Conservation (phyloP, 2,113 vertebrate genomes). For the Cryptotis parvus region DNA sequence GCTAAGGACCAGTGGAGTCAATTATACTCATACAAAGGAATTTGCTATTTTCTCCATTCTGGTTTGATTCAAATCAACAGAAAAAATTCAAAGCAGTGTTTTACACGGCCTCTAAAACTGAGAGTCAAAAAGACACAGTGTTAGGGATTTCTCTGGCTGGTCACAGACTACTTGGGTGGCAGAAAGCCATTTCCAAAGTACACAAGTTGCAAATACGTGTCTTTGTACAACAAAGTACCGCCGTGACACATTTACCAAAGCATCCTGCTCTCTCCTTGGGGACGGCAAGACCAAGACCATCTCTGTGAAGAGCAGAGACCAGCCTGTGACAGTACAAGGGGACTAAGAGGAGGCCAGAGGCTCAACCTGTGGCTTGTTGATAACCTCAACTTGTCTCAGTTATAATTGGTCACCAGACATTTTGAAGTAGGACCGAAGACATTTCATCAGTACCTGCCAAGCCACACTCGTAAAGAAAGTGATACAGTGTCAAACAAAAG, state of each 20-base stretch:
- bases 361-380: slow-evolving; percentile 29
- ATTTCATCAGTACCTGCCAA: slow-evolving; percentile 69
- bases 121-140: slow-evolving; percentile 5
- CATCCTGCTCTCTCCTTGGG: slow-evolving; percentile 39
- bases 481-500: slow-evolving; percentile 48
- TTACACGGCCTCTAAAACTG: slow-evolving; percentile 40
- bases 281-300: slow-evolving; percentile 66
- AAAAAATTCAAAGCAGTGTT: slow-evolving; percentile 19
- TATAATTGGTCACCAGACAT: slow-evolving; percentile 52
- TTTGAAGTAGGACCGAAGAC: slow-evolving; percentile 64
- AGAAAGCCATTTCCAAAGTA: background rate
- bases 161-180: slow-evolving; percentile 41
- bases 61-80: slow-evolving; percentile 44
- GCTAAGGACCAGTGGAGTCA: background rate
- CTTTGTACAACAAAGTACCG: slow-evolving; percentile 52
- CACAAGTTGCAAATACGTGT: slow-evolving; percentile 23
- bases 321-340: background rate
- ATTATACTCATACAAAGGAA: slow-evolving; percentile 48
- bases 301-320: slow-evolving; percentile 16
- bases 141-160: slow-evolving; percentile 26
- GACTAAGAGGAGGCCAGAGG: background rate
- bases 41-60: slow-evolving; percentile 44
- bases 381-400: slow-evolving; percentile 56
- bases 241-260: slow-evolving; percentile 63
- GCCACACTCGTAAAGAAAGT: slow-evolving; percentile 68